Evolutionary conservation across 2,113 vertebrate genomes (phyloP), one percentile per base, ranked within the genome.

Genomic region (Nesoenas mayeri): DNA sequence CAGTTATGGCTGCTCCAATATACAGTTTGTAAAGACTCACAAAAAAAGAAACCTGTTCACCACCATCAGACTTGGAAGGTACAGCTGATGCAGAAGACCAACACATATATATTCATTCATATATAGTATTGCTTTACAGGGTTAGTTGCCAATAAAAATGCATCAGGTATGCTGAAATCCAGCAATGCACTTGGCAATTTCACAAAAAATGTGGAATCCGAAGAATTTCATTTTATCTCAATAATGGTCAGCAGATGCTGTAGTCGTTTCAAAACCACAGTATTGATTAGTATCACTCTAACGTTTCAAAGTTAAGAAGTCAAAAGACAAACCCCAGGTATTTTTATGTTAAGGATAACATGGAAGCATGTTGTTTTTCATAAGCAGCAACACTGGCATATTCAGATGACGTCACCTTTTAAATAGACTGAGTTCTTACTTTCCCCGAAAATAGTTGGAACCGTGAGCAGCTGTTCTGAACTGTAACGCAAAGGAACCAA

Each of bases 151-250:
- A 88, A 28, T 62, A 70, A 60, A 87, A 93, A 62, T 17, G 74
- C 3, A 13, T 64, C 80, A 89, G 89, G 91, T 95, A 78, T 53
- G 83, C 64, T 21, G 86, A 81, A 69, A 83, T 64, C 47, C 26
- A 92, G 80, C 50, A 31, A 44, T 26, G 14, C 7, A 4, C 57
- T 89, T 87, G 89, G 91, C 88, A 66, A 74, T 73, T 42, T 10
- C 42, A 94, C 88, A 62, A 79, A 83, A 81, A 58, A 58, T 11
- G 47, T n/a, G 79, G 81, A 94, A 92, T 88, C 74, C 40, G 26
- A 89, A 60, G 85, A 75, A 96, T 93, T 93, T 70, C 14, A 70
- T 81, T 95, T 96, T 92, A 70, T 91, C 77, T 95, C 56, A 22
- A 5, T 73, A 90, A 91, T 69, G 89, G 70, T 51, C 86, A 88